These are phyloP conservation scores for Hedya salicella DNA, from an alignment of 2,888 invertebrate genomes.

Conservation along the genomic window DNA sequence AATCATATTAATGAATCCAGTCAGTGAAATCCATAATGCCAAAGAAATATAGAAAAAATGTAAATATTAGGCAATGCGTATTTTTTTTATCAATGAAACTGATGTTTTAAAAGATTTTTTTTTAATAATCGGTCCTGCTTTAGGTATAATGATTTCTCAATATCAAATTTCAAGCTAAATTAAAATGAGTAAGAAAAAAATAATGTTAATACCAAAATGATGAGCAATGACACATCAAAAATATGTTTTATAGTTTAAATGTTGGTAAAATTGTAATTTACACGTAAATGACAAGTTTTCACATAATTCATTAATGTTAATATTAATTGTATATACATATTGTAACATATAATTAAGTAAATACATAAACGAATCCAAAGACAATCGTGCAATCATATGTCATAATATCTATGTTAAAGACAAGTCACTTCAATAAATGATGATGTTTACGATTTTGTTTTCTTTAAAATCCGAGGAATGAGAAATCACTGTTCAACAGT, in stretches of 20 bases:
- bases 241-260: constrained; percentile 17
- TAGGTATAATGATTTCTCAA: no score
- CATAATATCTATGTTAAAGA: constrained; percentile 66
- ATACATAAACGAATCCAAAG: constrained; percentile 71
- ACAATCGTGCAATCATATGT: constrained; percentile 79
- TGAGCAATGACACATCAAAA: not conserved
- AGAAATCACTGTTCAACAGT: no score
- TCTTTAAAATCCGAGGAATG: constrained; percentile 49
- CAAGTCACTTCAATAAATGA: constrained; percentile 78
- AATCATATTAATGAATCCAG: not conserved
- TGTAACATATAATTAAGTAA: constrained; percentile 44
- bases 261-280: constrained; percentile 29
- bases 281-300: constrained; percentile 27
- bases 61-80: constrained; percentile 28
- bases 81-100: not conserved
- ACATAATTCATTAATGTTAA: constrained; percentile 36
- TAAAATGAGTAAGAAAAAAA: no score
- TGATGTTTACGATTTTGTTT: constrained; percentile 56
- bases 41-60: constrained; percentile 52
- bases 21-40: constrained; percentile 61
- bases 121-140: no score
- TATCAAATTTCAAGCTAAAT: no score
- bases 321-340: constrained; percentile 51
- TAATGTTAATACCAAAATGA: no score
- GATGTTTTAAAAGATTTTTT: not conserved